These are phyloP conservation scores for Agrypnia vestita DNA, from an alignment of 1,140 invertebrate genomes.

Conservation along the genomic window DNA sequence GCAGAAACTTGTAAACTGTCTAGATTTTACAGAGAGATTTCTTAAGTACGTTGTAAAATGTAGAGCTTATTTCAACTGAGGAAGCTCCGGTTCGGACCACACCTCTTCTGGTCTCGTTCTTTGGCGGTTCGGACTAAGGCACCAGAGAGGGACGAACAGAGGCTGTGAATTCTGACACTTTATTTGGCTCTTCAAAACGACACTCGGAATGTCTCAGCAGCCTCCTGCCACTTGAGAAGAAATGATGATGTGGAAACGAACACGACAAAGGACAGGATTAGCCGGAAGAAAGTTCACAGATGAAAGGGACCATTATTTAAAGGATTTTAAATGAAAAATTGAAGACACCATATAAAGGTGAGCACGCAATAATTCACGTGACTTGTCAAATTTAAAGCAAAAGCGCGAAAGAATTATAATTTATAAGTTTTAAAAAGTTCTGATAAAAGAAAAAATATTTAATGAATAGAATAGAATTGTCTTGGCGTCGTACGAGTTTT, in stretches of 20 bases:
- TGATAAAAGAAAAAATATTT: too few relatives aligned
- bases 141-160: neutral
- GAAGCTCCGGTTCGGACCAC: neutral
- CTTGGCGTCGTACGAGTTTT: too few relatives aligned
- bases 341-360: too few relatives aligned
- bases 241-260: neutral
- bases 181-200: neutral
- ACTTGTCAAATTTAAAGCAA: too few relatives aligned
- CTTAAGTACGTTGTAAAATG: neutral
- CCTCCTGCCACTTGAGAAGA: neutral
- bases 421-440: too few relatives aligned
- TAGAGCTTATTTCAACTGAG: neutral
- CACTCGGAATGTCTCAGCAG: neutral
- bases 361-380: too few relatives aligned
- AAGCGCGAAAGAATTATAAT: too few relatives aligned
- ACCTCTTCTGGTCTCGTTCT: neutral
- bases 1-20: neutral
- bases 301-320: too few relatives aligned
- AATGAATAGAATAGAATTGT: too few relatives aligned
- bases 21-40: slow-evolving; percentile 12
- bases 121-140: neutral
- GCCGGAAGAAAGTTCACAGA: too few relatives aligned
- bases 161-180: neutral
- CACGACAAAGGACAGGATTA: too few relatives aligned
- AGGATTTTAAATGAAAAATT: too few relatives aligned